Evolutionary conservation across 2,113 vertebrate species (phyloP), one percentile per base, ranked within the genome.

Genomic region (Erythrolamprus reginae): DNA sequence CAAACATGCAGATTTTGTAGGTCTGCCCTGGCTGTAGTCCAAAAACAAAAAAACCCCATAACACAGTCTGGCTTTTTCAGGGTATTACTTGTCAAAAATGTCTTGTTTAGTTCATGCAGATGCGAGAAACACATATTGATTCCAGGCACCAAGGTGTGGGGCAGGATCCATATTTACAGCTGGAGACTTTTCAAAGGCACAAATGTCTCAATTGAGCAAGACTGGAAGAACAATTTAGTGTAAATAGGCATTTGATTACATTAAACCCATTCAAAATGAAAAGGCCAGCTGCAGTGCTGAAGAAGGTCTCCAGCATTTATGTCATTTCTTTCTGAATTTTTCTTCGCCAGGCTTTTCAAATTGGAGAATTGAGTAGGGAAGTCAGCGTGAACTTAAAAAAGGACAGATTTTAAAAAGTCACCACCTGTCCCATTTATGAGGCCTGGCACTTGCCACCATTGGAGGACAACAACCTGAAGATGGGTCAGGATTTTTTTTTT

Each of bases 291-390:
- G 94, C 55, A 6, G 86, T 1, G 91, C 45, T 42, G 50, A 17
- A 92, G 91, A 92, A 92, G 93, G 65, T 91, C 58, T 91, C 42
- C 47, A 28, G 33, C 55, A 51, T 83, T 93, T 83, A 65, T 90
- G 82, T 86, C 42, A 10, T 77, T 77, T n/a, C n/a, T n/a, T 77
- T 77, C 70, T 77, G 1, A 10, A 26, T 23, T 33, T 84, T 48
- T 65, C 24, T 90, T 52, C 33, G 15, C n/a, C 1, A n/a, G 87
- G 47, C 24, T 90, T 28, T 56, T 87, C 89, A 2, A 2, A 87
- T 89, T 3, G 48, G 58, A 3, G 26, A 3, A 58, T 0, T 10
- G 65, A 19, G 28, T 33, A 2, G 5, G 13, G 33, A 0, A 86
- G 85, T 85, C 92, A 58, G 58, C 1, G 10, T 24, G 56, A 5